Conservation (phyloP, 2,113 vertebrate species). For the Corythornis madagascariensis region DNA sequence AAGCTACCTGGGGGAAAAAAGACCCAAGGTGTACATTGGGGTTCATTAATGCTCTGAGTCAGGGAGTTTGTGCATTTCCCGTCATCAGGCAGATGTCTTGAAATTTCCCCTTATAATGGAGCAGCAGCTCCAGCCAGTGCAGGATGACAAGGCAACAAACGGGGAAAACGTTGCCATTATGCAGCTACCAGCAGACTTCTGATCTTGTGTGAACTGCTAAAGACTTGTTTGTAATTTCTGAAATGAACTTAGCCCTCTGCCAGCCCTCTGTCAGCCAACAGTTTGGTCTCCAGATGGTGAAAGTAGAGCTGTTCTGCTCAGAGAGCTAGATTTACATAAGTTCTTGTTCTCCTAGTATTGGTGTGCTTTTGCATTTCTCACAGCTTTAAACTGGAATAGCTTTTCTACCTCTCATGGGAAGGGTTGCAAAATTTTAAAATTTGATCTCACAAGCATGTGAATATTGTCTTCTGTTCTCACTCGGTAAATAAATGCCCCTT, state of each 20-base stretch:
- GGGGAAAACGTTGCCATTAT: not conserved
- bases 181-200: not conserved
- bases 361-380: not conserved
- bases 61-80: not conserved
- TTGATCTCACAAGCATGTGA: not conserved
- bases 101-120: not conserved
- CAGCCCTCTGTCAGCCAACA: not conserved
- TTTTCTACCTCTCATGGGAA: not conserved
- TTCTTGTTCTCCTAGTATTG: not conserved
- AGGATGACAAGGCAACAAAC: not conserved
- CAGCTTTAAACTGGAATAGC: not conserved
- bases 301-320: not conserved
- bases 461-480: not conserved
- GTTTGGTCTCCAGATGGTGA: not conserved
- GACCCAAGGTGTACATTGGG: not conserved
- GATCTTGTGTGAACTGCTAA: not conserved
- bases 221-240: not conserved
- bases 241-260: not conserved
- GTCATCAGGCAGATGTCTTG: not conserved
- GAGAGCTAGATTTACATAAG: not conserved
- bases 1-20: not conserved
- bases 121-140: not conserved
- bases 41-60: not conserved
- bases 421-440: not conserved
- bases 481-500: not conserved